A percentile compares a stretch with the other conserved stretches of the same genome.
These are phyloP conservation scores for Calypte anna DNA, from an alignment of 2,113 vertebrate species.

Conservation along the genomic window DNA sequence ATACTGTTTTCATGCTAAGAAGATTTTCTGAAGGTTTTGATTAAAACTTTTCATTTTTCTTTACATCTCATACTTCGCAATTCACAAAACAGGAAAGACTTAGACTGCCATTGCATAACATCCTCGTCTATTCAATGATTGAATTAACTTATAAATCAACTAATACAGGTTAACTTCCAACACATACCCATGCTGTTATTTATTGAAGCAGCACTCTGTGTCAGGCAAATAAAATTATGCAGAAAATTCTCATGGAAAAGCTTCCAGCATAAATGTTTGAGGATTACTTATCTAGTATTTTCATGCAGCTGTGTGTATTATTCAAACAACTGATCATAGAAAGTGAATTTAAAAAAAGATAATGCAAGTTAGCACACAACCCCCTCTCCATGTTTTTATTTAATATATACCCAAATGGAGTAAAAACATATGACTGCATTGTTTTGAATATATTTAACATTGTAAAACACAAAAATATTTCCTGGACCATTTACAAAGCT, in stretches of 20 bases:
- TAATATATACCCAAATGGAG: not conserved
- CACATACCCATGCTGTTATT: not conserved
- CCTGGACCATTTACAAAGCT: not conserved
- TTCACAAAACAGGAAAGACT: not conserved
- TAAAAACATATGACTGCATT: not conserved
- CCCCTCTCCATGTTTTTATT: slow-evolving; percentile 28
- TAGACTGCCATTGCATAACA: not conserved
- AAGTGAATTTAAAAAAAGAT: not conserved
- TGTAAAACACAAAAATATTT: not conserved
- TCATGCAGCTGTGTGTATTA: not conserved
- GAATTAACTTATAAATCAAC: not conserved
- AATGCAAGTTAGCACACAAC: not conserved
- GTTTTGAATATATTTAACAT: not conserved
- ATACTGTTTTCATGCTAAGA: not conserved
- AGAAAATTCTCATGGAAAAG: not conserved
- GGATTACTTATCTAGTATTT: not conserved
- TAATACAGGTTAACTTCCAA: not conserved
- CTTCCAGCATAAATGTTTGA: not conserved
- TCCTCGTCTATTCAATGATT: not conserved
- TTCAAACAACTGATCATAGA: not conserved
- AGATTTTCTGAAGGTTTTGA: not conserved
- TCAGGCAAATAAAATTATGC: not conserved
- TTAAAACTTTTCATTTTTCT: not conserved
- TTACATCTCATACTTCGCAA: not conserved
- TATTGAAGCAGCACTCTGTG: not conserved